Evolutionary conservation across 2,113 vertebrate species (phyloP).

Genomic region (Engystomops pustulosus): DNA sequence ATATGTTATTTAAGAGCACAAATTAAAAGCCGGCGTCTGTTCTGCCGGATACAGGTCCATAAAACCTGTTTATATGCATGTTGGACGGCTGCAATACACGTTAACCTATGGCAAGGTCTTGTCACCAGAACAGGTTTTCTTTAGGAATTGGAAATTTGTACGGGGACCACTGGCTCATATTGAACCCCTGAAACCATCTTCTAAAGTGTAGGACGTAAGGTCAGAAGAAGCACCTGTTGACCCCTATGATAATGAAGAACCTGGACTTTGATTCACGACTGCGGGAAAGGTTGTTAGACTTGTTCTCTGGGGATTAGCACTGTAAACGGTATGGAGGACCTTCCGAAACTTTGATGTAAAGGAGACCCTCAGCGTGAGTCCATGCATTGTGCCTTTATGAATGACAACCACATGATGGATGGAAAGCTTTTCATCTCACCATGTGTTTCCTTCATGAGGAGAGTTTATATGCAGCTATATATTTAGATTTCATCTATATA

Average conservation of each 20-base stretch:
- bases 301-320: neutral
- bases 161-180: neutral
- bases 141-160: neutral
- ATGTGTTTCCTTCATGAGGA: too few relatives aligned
- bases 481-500: neutral
- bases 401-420: neutral
- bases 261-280: neutral
- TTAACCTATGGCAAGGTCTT: neutral
- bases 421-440: neutral
- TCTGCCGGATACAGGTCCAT: slow-evolving; percentile 15
- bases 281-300: neutral
- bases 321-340: neutral
- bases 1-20: slow-evolving; percentile 11
- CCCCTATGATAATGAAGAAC: too few relatives aligned
- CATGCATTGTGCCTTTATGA: neutral
- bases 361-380: neutral
- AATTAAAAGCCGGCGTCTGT: slow-evolving; percentile 46
- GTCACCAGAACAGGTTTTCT: neutral
- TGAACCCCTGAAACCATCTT: too few relatives aligned
- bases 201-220: neutral
- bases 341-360: too few relatives aligned
- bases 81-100: neutral
- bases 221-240: too few relatives aligned
- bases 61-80: slow-evolving; percentile 34
- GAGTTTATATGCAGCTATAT: too few relatives aligned